Conservation (phyloP, 2,113 vertebrate species). For the Pelobates fuscus region DNA sequence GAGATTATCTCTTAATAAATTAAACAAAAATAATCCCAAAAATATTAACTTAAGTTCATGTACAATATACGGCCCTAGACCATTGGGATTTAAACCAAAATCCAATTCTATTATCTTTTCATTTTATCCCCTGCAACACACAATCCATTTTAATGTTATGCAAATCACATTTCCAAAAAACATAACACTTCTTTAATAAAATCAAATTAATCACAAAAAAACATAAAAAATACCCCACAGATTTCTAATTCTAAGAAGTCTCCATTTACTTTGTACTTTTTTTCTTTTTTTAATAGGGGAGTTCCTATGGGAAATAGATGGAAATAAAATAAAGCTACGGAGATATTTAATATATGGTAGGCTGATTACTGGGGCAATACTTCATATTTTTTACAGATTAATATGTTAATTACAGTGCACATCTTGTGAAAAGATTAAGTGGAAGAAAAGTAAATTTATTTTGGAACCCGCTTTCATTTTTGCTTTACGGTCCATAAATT, state of each 20-base stretch:
- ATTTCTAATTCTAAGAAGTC: conserved; percentile 51
- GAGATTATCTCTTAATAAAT: neutral
- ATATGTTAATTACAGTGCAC: conserved; percentile 63
- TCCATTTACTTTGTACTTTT: conserved; percentile 47
- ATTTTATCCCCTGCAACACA: conserved; percentile 6
- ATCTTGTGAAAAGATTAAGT: conserved; percentile 61
- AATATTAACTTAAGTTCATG: neutral
- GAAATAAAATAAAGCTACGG: conserved; percentile 55
- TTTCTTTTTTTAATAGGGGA: conserved; percentile 39
- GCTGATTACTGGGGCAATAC: conserved; percentile 59
- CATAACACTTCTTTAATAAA: conserved; percentile 49
- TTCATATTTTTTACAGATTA: conserved; percentile 62
- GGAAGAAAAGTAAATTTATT: conserved; percentile 65
- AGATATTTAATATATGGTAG: conserved; percentile 55
- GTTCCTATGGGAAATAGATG: conserved; percentile 32
- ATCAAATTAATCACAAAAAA: conserved; percentile 56
- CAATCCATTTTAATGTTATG: conserved; percentile 36
- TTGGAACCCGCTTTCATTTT: conserved; percentile 58
- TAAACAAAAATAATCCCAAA: neutral
- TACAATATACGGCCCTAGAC: neutral
- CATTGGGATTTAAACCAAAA: neutral
- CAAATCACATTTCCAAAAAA: conserved; percentile 48
- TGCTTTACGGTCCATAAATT: conserved; percentile 62
- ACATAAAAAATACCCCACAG: conserved; percentile 23
- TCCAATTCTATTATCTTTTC: conserved; percentile 19